Evolutionary conservation across 2,888 invertebrate genomes (phyloP).

Genomic region (Pycnomerus fuliginosus): DNA sequence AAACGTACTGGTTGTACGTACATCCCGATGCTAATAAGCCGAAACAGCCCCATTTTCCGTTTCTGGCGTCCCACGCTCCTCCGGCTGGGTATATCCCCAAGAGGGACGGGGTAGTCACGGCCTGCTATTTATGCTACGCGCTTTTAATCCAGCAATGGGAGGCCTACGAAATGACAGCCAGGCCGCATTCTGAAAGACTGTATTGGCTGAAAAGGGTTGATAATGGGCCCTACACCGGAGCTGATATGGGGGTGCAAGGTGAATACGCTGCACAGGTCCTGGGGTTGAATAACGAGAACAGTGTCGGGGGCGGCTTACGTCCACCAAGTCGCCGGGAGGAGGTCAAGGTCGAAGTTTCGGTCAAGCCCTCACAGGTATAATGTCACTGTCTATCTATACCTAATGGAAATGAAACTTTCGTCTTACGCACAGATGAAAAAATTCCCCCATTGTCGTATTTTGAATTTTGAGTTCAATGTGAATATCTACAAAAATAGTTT

Average conservation of each 20-base stretch:
- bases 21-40: constrained; percentile 69
- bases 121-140: constrained; percentile 84
- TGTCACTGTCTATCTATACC: no score
- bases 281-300: constrained; percentile 65
- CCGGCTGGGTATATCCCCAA: constrained; percentile 67
- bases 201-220: constrained; percentile 93
- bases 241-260: constrained; percentile 81
- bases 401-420: no score
- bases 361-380: constrained; percentile 45
- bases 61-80: constrained; percentile 85
- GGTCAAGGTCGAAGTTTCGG: constrained; percentile 38
- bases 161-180: constrained; percentile 75
- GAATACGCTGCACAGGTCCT: constrained; percentile 91
- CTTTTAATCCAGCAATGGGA: constrained; percentile 91
- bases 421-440: no score
- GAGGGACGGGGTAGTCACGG: constrained; percentile 59
- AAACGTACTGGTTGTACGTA: constrained; percentile 62
- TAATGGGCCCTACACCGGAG: constrained; percentile 85
- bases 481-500: no score
- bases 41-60: constrained; percentile 85
- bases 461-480: no score
- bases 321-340: constrained; percentile 37
- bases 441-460: no score
- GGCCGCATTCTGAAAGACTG: constrained; percentile 82
- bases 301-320: constrained; percentile 11